phyloP scores from a whole-genome alignment of 2,888 invertebrate species.

The Aproaerema taeniolella region DNA sequence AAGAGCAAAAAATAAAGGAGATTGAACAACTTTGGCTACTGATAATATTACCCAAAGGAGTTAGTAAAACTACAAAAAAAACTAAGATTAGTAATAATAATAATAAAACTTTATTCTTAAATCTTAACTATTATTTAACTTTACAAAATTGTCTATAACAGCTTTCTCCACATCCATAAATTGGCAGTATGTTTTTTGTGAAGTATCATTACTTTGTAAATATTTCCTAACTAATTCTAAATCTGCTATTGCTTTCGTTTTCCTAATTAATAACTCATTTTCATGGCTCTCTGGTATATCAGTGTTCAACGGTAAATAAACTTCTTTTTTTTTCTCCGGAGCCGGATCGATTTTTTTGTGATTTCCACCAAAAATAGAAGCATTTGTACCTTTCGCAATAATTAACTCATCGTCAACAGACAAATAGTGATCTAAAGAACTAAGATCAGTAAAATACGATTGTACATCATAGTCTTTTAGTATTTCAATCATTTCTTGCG shows the following conservation, averaged over 20 bases:
- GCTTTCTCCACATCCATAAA: conserved; percentile 10
- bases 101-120: neutral
- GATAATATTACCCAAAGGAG: neutral
- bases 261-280: neutral
- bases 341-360: conserved; percentile 18
- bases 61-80: neutral
- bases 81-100: neutral
- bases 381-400: conserved; percentile 40
- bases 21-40: no score
- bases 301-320: neutral
- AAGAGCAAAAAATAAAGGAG: no score
- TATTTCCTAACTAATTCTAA: neutral
- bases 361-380: conserved; percentile 41
- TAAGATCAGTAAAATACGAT: conserved; percentile 30
- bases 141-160: neutral
- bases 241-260: neutral
- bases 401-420: conserved; percentile 42
- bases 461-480: conserved; percentile 38
- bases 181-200: neutral
- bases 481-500: conserved; percentile 14
- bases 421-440: conserved; percentile 35
- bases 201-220: neutral
- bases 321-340: neutral
- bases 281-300: neutral
- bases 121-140: conserved; percentile 1